These are phyloP conservation scores for Pangasianodon hypophthalmus DNA, from an alignment of 2,113 vertebrate genomes.

Conservation along the genomic window DNA sequence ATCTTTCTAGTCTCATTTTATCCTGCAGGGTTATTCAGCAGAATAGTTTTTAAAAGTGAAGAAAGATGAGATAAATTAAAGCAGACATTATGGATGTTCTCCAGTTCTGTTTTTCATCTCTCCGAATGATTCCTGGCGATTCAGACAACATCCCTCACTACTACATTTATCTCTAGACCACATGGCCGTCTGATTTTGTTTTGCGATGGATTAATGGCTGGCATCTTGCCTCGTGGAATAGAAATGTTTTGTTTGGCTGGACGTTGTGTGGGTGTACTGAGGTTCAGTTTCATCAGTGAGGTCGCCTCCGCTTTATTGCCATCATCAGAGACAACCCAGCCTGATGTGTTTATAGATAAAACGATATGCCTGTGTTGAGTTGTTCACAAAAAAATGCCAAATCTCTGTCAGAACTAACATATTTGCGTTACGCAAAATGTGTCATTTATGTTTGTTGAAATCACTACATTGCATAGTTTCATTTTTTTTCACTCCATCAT, in stretches of 20 bases:
- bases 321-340: neutral
- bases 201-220: neutral
- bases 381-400: neutral
- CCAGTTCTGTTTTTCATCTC: neutral
- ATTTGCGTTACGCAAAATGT: conserved; percentile 34
- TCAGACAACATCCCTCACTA: neutral
- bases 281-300: conserved; percentile 9
- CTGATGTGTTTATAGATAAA: conserved; percentile 3
- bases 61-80: neutral
- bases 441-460: conserved; percentile 35
- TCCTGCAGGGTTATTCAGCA: conserved; percentile 7
- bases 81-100: neutral
- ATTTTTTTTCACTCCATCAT: conserved; percentile 43
- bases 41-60: neutral
- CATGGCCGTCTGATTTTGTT: neutral
- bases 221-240: neutral
- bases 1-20: neutral
- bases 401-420: conserved; percentile 5
- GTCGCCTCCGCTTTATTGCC: neutral
- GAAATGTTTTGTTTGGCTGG: neutral
- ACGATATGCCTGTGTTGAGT: conserved; percentile 1
- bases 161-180: neutral
- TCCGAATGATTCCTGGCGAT: neutral
- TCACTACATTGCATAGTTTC: conserved; percentile 39
- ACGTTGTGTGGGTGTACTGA: neutral